Conservation (phyloP, 2,888 invertebrate genomes). For the Tethea ocularis region DNA sequence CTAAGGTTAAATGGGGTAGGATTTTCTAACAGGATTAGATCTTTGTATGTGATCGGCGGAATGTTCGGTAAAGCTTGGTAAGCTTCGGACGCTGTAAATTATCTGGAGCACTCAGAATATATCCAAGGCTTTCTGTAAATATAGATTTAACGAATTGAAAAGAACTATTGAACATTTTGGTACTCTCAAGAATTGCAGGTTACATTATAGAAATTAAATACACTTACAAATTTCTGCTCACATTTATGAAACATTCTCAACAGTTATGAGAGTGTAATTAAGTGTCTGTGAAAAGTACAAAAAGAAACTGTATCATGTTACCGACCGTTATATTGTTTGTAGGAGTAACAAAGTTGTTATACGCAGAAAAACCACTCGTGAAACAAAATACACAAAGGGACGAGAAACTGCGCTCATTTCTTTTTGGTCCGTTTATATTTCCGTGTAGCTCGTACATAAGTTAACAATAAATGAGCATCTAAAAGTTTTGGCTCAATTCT, state of each 20-base stretch:
- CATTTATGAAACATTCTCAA: neutral
- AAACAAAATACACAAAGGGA: constrained; percentile 25
- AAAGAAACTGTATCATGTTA: constrained; percentile 5
- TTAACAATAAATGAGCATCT: constrained; percentile 43
- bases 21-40: neutral
- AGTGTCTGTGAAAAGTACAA: neutral
- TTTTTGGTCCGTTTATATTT: constrained; percentile 31
- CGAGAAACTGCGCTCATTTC: constrained; percentile 29
- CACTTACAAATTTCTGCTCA: neutral
- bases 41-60: neutral
- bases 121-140: neutral
- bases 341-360: constrained; percentile 2
- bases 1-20: neutral
- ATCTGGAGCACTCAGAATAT: constrained; percentile 21
- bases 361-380: constrained; percentile 2
- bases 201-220: neutral
- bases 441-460: constrained; percentile 24
- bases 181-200: neutral
- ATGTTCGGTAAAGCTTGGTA: constrained; percentile 19
- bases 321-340: neutral
- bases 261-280: neutral
- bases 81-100: constrained; percentile 36
- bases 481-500: constrained; percentile 27
- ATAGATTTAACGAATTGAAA: neutral
- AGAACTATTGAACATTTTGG: neutral